Evolutionary conservation across 2,888 invertebrate genomes (phyloP), one percentile per base, ranked within the genome.

Genomic region (Seira sanloemensis): DNA sequence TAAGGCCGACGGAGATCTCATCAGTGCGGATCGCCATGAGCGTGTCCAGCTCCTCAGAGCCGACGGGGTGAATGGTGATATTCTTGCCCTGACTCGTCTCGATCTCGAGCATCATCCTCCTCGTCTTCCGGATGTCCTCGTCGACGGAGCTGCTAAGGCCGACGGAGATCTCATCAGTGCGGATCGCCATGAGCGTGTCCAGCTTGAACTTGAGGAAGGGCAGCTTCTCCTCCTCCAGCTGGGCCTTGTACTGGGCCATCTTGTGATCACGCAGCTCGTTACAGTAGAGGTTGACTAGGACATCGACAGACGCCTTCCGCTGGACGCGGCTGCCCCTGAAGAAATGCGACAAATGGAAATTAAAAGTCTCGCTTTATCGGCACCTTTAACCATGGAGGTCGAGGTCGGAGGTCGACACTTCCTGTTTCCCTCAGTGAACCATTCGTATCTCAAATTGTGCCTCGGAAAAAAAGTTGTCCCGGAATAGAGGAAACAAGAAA

Each of bases 11-110:
- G 2, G 86, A 77, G 67, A 93, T 91, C 90, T 97, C 96, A 91
- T 96, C 96, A 85, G 93, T 93, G 50, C 94, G 93, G n/a, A 97
- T 95, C 90, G 94, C 95, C 85, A 93, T 91, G 78, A 97, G 91
- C 21, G 94, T 93, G 67, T 94, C 93, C 0, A 94, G 92, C 90
- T 97, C 9, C 62, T 62, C 62, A 74, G 16, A 27, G n/a, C n/a
- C 66, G 5, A 27, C 24, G 23, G 85, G 85, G 50, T 75, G 72
- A 18, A 83, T 73, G 1, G 73, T 73, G 46, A 78, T 78, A 25
- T 58, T n/a, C 4, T 7, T 4, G 7, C 58, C 58, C 2, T 62
- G 81, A 1, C 18, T 26, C 18, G 68, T 78, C 21, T 77, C 78
- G 21, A 85, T 24, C 1, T 68, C 12, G n/a, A 19, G 37, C 19